Conservation (phyloP, 2,113 vertebrate genomes). For the Marmota monax region DNA sequence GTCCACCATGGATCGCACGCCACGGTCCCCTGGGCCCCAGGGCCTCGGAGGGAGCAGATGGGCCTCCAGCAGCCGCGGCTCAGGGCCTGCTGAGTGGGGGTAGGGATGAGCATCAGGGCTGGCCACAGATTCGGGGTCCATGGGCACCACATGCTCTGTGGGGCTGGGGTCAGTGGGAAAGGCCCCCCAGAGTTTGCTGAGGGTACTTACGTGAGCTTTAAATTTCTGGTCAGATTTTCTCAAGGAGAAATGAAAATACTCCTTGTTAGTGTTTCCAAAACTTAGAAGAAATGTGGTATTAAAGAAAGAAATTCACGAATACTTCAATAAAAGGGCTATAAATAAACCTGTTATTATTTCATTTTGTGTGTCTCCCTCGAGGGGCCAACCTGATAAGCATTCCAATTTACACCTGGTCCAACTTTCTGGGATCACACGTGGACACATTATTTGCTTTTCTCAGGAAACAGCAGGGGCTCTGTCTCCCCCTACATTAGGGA, state of each 20-base stretch:
- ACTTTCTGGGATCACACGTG: not conserved
- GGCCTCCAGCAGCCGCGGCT: not conserved
- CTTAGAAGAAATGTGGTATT: slow-evolving; percentile 2
- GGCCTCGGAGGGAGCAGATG: rapidly evolving
- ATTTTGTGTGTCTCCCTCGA: not conserved
- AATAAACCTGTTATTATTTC: slow-evolving; percentile 5
- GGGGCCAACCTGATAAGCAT: not conserved
- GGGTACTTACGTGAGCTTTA: not conserved
- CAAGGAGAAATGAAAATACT: slow-evolving; percentile 31
- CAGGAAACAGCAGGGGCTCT: not conserved
- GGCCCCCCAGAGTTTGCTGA: not conserved
- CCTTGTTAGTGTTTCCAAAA: not conserved
- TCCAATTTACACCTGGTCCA: not conserved
- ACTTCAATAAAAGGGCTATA: slow-evolving; percentile 12
- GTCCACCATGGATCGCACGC: not conserved
- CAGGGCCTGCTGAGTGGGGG: not conserved
- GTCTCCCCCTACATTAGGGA: not conserved
- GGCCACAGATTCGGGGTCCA: too few species aligned
- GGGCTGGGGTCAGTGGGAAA: not conserved
- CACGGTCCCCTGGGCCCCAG: too few species aligned
- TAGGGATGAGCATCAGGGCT: too few species aligned
- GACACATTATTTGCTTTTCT: not conserved
- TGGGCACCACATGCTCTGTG: not conserved
- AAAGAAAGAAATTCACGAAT: not conserved
- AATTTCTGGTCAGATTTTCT: not conserved